Base-by-base conservation (phyloP, 2,888 invertebrate species). In the Drosophila rubida region DNA sequence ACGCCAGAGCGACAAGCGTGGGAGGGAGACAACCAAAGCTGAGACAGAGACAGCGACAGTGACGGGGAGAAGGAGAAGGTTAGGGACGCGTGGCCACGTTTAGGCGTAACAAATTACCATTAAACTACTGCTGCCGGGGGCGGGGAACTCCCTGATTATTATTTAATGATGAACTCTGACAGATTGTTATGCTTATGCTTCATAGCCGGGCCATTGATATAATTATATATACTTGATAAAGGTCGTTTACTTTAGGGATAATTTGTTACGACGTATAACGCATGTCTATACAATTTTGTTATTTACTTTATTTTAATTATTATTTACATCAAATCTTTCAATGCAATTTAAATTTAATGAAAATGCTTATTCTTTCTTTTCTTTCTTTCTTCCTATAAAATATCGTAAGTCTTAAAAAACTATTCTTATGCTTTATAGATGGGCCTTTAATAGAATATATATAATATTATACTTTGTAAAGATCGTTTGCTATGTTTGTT, bases 101-200 rank as follows among this genome's bases (percentile, higher is more conserved):
- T 90, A 90, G 90, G 90, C 90, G 90, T 88, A 90, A 90, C 90
- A 90, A 90, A 90, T 90, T 90, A 89, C 88, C 77, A 80, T 76
- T 87, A 83, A 85, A 80, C 71, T 69, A 44, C 37, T 30, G 27
- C 6, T 45, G 4, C 8, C n/a, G 37, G 22, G 11, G n/a, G 6
- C 30, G 54, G 50, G 30, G 14, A 27, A 42, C 61, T 44, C 63
- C 51, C 67, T 86, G 78, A 87, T 88, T 86, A 88, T 86, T 86
- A 86, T 88, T 86, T 88, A 88, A 88, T 86, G 88, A 87, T 87
- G 75, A 78, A 48, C 68, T 50, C 65, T 39, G 66, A 13, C 70
- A 71, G 81, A 80, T 84, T 76, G 74, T 69, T 42, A 58, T 64
- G 72, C 54, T 62, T 53, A 44, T 35, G 39, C 39, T 57, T 62